phyloP scores from a whole-genome alignment of 2,888 invertebrate species.

The Lomographa bimaculata region DNA sequence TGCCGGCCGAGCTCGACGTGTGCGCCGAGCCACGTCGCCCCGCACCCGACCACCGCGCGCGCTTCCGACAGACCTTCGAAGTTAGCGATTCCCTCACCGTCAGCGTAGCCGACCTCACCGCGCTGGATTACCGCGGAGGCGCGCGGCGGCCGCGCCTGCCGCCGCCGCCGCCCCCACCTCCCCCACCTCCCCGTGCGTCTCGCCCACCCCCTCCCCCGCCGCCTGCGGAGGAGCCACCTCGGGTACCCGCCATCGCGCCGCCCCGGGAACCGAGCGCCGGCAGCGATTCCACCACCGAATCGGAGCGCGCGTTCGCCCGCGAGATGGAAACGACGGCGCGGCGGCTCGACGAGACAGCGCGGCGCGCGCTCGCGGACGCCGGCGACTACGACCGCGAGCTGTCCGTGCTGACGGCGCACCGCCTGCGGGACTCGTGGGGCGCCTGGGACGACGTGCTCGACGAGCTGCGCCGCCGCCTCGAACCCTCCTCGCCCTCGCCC shows the following conservation, averaged over 20 bases:
- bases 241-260: constrained; percentile 51
- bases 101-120: constrained; percentile 85
- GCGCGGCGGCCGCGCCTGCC: constrained; percentile 66
- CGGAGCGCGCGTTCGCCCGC: constrained; percentile 68
- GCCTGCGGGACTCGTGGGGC: constrained; percentile 76
- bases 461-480: constrained; percentile 70
- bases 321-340: constrained; percentile 78
- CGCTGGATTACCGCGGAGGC: constrained; percentile 80
- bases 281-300: constrained; percentile 77
- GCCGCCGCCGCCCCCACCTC: constrained; percentile 62
- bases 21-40: constrained; percentile 72
- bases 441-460: constrained; percentile 79
- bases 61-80: constrained; percentile 75
- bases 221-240: constrained; percentile 45
- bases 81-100: constrained; percentile 80
- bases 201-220: constrained; percentile 57
- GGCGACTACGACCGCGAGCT: constrained; percentile 82
- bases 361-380: constrained; percentile 74
- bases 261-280: constrained; percentile 72
- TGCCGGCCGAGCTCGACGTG: constrained; percentile 87
- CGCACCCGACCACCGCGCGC: constrained; percentile 58
- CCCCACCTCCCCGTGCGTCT: constrained; percentile 43
- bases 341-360: constrained; percentile 68
- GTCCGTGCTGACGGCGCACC: constrained; percentile 81
- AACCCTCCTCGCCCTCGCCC: constrained; percentile 63